Evolutionary conservation across 2,888 invertebrate species (phyloP).

Genomic region (Xiphydria camelus): DNA sequence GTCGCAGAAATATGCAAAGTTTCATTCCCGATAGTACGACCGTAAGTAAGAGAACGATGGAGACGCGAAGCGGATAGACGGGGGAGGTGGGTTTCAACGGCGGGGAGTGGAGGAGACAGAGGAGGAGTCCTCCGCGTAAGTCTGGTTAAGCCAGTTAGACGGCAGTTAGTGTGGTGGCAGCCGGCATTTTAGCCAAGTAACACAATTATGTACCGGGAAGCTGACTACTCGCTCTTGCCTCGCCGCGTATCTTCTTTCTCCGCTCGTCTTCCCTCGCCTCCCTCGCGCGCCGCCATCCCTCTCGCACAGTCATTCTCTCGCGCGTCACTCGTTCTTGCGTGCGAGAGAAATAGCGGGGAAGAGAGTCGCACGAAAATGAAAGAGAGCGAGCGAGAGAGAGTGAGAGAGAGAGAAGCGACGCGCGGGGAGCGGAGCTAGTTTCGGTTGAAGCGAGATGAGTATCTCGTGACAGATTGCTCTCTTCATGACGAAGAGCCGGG

Average conservation of each 20-base stretch:
- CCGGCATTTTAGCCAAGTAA: slow-evolving; percentile 2
- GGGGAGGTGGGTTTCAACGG: no score
- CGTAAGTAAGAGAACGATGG: no score
- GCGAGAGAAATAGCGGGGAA: background rate
- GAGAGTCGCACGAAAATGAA: no score
- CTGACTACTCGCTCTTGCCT: background rate
- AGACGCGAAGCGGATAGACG: no score
- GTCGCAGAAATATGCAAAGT: no score
- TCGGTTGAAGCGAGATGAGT: slow-evolving; percentile 1
- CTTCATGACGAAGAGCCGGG: background rate
- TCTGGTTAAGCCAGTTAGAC: background rate
- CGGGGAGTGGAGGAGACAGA: no score
- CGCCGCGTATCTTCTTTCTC: no score
- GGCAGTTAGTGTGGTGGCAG: background rate
- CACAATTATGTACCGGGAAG: background rate
- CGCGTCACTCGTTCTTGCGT: background rate
- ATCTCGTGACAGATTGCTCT: background rate
- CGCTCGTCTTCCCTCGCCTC: background rate
- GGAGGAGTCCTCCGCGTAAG: background rate
- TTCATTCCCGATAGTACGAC: no score
- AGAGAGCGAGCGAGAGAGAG: background rate
- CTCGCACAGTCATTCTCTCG: background rate
- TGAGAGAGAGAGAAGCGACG: background rate
- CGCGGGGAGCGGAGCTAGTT: background rate
- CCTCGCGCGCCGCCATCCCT: background rate